Base-by-base conservation (phyloP, 1,140 invertebrate species). In the Drosophila ambigua region DNA sequence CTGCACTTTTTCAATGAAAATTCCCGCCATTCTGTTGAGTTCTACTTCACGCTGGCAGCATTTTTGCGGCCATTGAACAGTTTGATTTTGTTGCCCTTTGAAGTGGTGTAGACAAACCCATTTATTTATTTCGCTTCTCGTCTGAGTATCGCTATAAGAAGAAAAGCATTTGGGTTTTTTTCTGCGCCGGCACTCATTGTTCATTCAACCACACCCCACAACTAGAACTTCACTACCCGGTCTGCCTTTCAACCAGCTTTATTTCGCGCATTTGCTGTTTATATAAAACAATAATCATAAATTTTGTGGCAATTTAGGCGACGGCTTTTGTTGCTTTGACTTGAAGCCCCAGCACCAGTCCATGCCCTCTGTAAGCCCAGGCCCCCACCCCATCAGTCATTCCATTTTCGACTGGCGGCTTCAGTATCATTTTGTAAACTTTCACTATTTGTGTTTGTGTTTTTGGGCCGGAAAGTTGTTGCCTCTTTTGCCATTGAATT, bases 251-350 rank as follows among this genome's bases (percentile, higher is more conserved):
- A 50, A 28, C 20, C 46, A 4, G 41, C 64, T 82, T 76, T 79
- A 81, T 79, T 72, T 81, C 78, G 75, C 78, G 71, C 69, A 75
- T 87, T 83, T 88, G 58, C 83, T 77, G 76, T 83, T 77, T 77
- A 58, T 72, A 73, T 71, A 67, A 68, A 88, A 83, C 83, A 88
- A 88, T 88, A 88, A 77, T 88, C 79, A 88, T 88, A 88, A 82
- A 88, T 88, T 88, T 76, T 58, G 72, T 59, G 79, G 76, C 79
- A 79, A 73, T 83, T 83, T 64, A 55, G 61, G 67, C 58, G 75
- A 49, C 28, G 55, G 31, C 50, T 62, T 64, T 52, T 57, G 26
- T 67, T 11, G 67, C 58, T 84, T 80, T 69, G 48, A 59, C 52
- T 78, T 62, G 44, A 44, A 41, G 4, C 35, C 16, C 43, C 8